These are phyloP conservation scores for Episyrphus balteatus DNA, from an alignment of 1,140 invertebrate genomes.

Conservation along the genomic window DNA sequence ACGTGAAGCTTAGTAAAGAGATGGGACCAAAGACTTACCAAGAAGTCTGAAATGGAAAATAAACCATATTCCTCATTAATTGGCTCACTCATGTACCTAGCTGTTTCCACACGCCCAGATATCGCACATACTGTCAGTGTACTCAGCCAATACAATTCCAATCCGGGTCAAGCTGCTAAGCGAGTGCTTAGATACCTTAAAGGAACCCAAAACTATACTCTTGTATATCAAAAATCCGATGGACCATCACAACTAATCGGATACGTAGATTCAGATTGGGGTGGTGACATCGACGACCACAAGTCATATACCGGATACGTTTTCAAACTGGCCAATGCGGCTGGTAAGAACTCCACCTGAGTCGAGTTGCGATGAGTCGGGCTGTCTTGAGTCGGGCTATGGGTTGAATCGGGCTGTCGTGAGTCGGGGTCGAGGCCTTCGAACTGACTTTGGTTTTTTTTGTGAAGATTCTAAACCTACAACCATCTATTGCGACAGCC, in stretches of 20 bases:
- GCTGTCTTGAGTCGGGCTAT: no score
- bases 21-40: not conserved
- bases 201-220: not conserved
- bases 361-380: no score
- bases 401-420: no score
- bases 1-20: not conserved
- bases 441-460: slow-evolving; percentile 15
- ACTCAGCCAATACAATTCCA: slow-evolving; percentile 21
- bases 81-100: slow-evolving; percentile 30
- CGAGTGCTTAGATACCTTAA: slow-evolving; percentile 6
- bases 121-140: slow-evolving; percentile 28
- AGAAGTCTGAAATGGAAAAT: not conserved
- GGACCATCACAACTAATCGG: not conserved
- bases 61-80: slow-evolving; percentile 14
- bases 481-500: slow-evolving; percentile 7
- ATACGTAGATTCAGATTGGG: slow-evolving; percentile 9
- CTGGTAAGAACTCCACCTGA: no score
- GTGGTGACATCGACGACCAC: not conserved
- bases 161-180: slow-evolving; percentile 9
- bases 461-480: not conserved
- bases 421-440: slow-evolving; percentile 18
- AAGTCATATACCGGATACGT: slow-evolving; percentile 9
- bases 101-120: slow-evolving; percentile 31
- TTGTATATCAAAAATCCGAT: not conserved
- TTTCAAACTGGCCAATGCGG: slow-evolving; percentile 17